Conservation (phyloP, 2,113 vertebrate species). For the Illadopsis cleaveri region DNA sequence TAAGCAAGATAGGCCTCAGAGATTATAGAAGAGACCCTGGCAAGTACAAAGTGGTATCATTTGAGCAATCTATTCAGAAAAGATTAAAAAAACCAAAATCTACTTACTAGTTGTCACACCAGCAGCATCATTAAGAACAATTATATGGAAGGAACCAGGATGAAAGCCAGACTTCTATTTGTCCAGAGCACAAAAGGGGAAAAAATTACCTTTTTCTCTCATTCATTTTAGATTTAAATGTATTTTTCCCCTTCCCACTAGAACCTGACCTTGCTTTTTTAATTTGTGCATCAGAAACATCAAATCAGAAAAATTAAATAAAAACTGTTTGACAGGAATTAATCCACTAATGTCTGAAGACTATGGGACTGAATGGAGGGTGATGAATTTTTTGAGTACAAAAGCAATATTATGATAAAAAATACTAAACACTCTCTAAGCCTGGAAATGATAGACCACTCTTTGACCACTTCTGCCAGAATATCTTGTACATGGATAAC, state of each 20-base stretch:
- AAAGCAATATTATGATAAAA: background rate
- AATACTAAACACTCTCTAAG: background rate
- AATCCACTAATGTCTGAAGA: background rate
- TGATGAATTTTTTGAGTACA: background rate
- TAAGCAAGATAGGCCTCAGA: background rate
- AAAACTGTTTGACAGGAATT: background rate
- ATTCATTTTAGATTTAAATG: background rate
- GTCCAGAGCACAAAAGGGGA: background rate
- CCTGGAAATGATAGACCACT: background rate
- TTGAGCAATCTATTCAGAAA: background rate
- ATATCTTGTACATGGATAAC: background rate
- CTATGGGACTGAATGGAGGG: background rate
- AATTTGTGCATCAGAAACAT: background rate
- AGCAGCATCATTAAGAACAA: background rate
- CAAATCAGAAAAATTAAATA: background rate
- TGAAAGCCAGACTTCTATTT: background rate
- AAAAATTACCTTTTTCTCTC: background rate
- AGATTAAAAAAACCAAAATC: background rate
- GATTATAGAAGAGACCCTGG: background rate
- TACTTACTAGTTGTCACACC: background rate
- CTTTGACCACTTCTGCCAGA: background rate
- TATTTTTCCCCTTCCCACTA: background rate
- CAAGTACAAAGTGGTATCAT: background rate
- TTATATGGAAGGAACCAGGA: slow-evolving; percentile 10
- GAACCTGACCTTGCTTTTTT: background rate